Conservation (phyloP, 2,113 vertebrate genomes). For the Pelvicachromis taeniatus region DNA sequence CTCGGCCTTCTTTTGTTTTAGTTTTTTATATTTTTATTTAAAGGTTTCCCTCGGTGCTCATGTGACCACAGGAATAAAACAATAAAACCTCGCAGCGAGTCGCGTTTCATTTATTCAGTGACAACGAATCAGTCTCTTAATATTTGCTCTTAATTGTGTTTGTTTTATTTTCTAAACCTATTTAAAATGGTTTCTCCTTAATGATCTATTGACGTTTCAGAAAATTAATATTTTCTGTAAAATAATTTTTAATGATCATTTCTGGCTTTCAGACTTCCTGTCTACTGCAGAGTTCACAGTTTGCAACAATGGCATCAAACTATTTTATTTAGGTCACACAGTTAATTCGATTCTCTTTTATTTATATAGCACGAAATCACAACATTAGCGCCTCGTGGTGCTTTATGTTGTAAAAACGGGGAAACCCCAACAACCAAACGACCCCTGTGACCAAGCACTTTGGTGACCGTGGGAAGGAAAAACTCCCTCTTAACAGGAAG, state of each 20-base stretch:
- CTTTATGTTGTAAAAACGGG: fast-evolving
- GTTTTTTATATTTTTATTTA: not conserved
- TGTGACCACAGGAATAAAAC: not conserved
- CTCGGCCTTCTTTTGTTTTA: not conserved
- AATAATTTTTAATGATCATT: fast-evolving
- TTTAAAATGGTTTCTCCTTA: not conserved
- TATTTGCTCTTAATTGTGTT: not conserved
- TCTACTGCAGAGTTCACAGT: too few species aligned
- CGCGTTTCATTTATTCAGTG: not conserved
- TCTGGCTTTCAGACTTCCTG: too few species aligned
- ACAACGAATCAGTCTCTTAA: fast-evolving
- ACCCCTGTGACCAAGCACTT: not conserved
- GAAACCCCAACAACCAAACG: not conserved
- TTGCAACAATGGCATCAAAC: not conserved
- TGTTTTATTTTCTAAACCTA: not conserved
- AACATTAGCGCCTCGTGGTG: not conserved
- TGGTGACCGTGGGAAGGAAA: fast-evolving
- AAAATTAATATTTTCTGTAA: not conserved
- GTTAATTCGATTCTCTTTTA: not conserved
- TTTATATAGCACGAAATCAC: not conserved
- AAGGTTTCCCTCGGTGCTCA: not conserved
- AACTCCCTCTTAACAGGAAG: not conserved
- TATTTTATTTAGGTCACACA: fast-evolving
- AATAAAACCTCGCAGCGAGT: not conserved
- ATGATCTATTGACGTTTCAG: fast-evolving